Evolutionary conservation across 2,888 invertebrate species (phyloP).

Genomic region (Melinopterus prodromus): DNA sequence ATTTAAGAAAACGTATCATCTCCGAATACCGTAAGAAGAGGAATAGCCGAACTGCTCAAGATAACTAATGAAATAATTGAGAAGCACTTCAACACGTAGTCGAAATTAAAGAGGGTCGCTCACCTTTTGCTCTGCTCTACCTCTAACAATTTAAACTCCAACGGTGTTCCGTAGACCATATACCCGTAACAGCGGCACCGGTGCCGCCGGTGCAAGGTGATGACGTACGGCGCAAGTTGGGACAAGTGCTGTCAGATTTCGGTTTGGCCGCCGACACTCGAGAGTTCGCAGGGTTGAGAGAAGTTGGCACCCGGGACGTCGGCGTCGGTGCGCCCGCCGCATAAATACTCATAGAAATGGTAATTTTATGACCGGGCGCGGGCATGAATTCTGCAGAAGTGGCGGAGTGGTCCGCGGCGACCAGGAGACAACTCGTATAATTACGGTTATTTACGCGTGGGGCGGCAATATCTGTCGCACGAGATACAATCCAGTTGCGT

Average conservation of each 20-base stretch:
- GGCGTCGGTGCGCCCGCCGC: neutral
- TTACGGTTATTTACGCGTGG: slow-evolving; percentile 40
- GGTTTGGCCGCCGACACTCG: neutral
- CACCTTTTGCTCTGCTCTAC: neutral
- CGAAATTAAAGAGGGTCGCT: neutral
- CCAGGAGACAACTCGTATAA: slow-evolving; percentile 41
- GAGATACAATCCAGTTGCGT: neutral
- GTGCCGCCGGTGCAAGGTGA: neutral
- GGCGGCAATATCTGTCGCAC: slow-evolving; percentile 18
- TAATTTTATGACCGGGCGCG: slow-evolving; percentile 36
- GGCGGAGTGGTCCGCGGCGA: slow-evolving; percentile 34
- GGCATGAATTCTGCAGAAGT: slow-evolving; percentile 40
- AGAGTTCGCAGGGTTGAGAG: neutral
- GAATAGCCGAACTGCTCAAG: neutral
- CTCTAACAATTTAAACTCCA: neutral
- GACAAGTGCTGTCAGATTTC: neutral
- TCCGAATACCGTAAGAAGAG: neutral
- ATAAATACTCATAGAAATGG: slow-evolving; percentile 34
- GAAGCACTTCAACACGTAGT: neutral
- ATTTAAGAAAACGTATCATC: neutral
- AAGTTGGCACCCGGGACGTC: neutral
- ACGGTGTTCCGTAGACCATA: neutral
- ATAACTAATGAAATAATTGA: neutral
- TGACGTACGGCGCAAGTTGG: slow-evolving; percentile 4
- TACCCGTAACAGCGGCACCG: neutral